Conservation (phyloP, 2,113 vertebrate species). For the Camelus bactrianus region DNA sequence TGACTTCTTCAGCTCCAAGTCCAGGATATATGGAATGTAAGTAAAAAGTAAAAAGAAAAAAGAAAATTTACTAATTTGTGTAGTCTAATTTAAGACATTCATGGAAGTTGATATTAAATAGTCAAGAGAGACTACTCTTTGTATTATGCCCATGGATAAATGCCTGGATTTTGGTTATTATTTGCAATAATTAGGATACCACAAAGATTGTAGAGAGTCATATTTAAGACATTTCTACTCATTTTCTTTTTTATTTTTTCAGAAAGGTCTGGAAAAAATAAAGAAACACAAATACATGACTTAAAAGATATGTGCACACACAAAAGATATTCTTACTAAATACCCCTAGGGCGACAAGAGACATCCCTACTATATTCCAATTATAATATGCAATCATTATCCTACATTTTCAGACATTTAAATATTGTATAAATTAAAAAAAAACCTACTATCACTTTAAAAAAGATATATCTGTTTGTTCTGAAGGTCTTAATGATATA, state of each 20-base stretch:
- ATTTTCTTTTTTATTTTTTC: not conserved
- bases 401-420: constrained; percentile 6
- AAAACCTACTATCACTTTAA: not conserved
- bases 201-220: not conserved
- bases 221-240: not conserved
- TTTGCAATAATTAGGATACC: not conserved
- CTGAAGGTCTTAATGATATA: constrained; percentile 39
- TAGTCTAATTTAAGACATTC: not conserved
- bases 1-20: not conserved
- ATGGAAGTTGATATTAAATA: not conserved
- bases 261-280: not conserved
- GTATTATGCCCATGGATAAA: not conserved
- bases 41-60: not conserved
- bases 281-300: not conserved
- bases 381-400: not conserved
- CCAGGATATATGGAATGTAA: not conserved
- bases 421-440: not conserved
- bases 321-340: not conserved
- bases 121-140: not conserved
- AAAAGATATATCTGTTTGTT: constrained; percentile 38
- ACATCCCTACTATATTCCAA: not conserved
- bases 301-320: not conserved
- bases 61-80: not conserved
- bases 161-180: not conserved
- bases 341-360: not conserved